Percentiles rank a stretch among this genome's conserved stretches.
Evolutionary conservation across 2,888 invertebrate genomes (phyloP).

Genomic region (Chesias legatella): DNA sequence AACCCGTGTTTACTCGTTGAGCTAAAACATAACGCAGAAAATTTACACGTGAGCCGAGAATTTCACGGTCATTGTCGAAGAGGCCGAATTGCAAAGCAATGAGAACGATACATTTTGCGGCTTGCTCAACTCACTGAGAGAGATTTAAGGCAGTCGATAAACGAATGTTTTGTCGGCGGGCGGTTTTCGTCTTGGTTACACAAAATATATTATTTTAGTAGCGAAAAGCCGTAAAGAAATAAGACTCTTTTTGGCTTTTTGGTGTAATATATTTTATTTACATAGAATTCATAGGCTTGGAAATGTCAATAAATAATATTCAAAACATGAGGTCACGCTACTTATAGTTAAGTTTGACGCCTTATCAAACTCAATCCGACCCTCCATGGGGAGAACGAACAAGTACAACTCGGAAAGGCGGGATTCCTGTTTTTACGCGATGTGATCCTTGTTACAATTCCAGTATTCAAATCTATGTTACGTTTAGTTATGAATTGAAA

Average conservation of each 20-base stretch:
- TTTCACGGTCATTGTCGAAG: constrained; percentile 34
- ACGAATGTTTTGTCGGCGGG: constrained; percentile 52
- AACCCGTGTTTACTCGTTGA: constrained; percentile 23
- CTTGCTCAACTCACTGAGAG: constrained; percentile 55
- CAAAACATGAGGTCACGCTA: too few species aligned
- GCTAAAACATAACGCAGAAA: constrained; percentile 30
- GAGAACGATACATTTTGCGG: constrained; percentile 46
- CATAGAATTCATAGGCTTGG: too few species aligned
- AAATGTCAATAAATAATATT: too few species aligned
- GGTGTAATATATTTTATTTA: too few species aligned
- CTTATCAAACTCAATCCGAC: too few species aligned
- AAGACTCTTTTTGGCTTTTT: constrained; percentile 10
- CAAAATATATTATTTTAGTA: constrained; percentile 22
- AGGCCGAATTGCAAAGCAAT: constrained; percentile 40
- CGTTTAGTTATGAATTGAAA: too few species aligned
- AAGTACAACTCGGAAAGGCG: too few species aligned
- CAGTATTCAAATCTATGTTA: too few species aligned
- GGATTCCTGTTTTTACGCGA: too few species aligned
- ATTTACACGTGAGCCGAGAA: constrained; percentile 32
- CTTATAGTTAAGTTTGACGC: too few species aligned
- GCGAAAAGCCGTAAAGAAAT: constrained; percentile 5
- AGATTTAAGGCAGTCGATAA: constrained; percentile 63
- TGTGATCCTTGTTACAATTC: too few species aligned
- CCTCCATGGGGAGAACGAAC: too few species aligned
- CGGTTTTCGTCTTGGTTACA: constrained; percentile 35